These are phyloP conservation scores for Limosa lapponica DNA, from an alignment of 2,797 vertebrate genomes.

Conservation along the genomic window DNA sequence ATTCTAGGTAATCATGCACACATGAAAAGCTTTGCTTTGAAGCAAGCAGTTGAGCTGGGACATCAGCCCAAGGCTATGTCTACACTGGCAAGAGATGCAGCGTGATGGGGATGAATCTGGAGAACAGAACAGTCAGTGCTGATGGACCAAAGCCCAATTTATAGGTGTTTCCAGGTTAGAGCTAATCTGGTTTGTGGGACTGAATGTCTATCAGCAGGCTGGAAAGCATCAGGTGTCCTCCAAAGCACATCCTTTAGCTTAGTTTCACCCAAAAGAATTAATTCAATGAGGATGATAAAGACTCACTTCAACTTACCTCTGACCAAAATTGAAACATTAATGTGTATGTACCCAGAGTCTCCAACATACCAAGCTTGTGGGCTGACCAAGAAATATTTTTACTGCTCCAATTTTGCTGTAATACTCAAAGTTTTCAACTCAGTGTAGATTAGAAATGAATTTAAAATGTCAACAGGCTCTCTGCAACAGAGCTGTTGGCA, in stretches of 20 bases:
- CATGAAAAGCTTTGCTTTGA: not conserved
- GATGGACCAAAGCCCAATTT: not conserved
- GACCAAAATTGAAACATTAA: not conserved
- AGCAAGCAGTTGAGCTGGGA: not conserved
- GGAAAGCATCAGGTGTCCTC: not conserved
- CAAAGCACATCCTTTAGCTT: not conserved
- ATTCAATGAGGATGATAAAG: not conserved
- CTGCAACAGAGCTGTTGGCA: not conserved
- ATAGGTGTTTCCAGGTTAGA: not conserved
- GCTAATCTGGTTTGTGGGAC: not conserved
- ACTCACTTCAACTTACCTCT: not conserved
- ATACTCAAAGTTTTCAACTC: not conserved
- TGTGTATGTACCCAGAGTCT: not conserved
- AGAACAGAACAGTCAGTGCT: not conserved
- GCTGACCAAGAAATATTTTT: not conserved
- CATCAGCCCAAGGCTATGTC: not conserved
- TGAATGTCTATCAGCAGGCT: not conserved
- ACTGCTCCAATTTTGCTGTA: not conserved
- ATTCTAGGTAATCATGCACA: not conserved
- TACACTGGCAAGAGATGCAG: not conserved
- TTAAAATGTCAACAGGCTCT: not conserved
- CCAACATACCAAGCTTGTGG: not conserved
- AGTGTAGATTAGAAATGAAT: not conserved
- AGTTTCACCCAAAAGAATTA: not conserved
- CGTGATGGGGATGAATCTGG: not conserved